Evolutionary conservation across 2,113 vertebrate species (phyloP), one percentile per base, ranked within the genome.

Genomic region (Tiliqua scincoides): DNA sequence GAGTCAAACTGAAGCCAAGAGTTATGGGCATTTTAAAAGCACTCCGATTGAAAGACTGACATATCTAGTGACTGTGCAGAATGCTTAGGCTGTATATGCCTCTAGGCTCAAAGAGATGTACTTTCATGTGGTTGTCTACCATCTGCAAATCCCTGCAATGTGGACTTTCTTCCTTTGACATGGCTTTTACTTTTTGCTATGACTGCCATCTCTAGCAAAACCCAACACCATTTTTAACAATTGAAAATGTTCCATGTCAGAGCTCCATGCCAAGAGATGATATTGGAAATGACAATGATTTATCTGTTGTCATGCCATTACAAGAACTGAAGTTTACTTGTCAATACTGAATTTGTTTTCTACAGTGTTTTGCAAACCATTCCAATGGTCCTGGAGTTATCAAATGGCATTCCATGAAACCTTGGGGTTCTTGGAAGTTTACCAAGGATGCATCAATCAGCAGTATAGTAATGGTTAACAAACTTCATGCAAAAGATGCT

Each of bases 261-360:
- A 90, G 78, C 76, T 68, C 48, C 0, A 15, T 0, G 0, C 65
- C 0, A 75, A 0, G 79, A 87, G 79, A 88, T 52, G 65, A 0
- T 0, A 57, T 14, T 85, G 75, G 88, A 91, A 93, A 89, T 73
- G 82, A 85, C 80, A 91, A 80, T 59, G 61, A 86, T 91, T 94
- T 91, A 89, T 88, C 83, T 87, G 73, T 81, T 88, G 89, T 43
- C 82, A 81, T 61, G 79, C 85, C 91, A 87, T 3, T 32, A 80
- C 72, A 83, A 83, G 85, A 89, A n/a, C 35, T 68, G 25, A n/a
- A 67, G 70, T 54, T 84, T 85, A 87, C 80, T 79, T 92, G 91
- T 91, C 93, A 93, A 79, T 89, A 89, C 15, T n/a, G 67, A 93
- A 30, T 82, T 76, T 83, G 90, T 87, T 82, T 59, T 74, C 27